phyloP scores from a whole-genome alignment of 2,113 vertebrate genomes.

The Spea multiplicata region DNA sequence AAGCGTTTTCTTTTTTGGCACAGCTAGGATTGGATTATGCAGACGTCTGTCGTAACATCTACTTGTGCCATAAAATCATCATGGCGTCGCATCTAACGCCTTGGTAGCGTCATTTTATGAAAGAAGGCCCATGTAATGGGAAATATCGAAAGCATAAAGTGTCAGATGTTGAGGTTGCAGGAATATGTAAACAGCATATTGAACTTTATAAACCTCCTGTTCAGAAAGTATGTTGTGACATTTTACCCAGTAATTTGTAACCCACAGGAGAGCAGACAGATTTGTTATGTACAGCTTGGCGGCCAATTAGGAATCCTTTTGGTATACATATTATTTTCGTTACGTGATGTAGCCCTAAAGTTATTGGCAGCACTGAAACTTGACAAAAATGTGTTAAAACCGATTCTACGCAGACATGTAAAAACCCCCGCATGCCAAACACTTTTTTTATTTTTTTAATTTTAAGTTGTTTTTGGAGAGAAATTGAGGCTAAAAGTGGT shows the following conservation, averaged over 20 bases:
- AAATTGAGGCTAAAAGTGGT: too few species aligned
- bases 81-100: too few species aligned
- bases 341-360: slow-evolving; percentile 9
- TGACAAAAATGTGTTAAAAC: neutral
- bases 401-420: neutral
- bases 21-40: too few species aligned
- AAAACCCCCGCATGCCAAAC: neutral
- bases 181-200: slow-evolving; percentile 9
- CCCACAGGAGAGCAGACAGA: slow-evolving; percentile 34
- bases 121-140: neutral
- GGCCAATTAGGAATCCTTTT: slow-evolving; percentile 24
- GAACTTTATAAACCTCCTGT: slow-evolving; percentile 29
- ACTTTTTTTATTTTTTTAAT: too few species aligned
- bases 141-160: neutral
- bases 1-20: too few species aligned
- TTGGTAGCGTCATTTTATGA: too few species aligned
- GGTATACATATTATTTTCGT: slow-evolving; percentile 37
- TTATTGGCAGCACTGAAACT: neutral
- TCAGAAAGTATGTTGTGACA: slow-evolving; percentile 28
- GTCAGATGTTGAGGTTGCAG: neutral
- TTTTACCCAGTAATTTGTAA: slow-evolving; percentile 30
- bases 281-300: slow-evolving; percentile 34
- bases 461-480: too few species aligned
- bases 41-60: too few species aligned
- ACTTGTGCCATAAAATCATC: too few species aligned